Evolutionary conservation across 2,797 vertebrate genomes (phyloP).

Genomic region (Paedocypris micromegethes): DNA sequence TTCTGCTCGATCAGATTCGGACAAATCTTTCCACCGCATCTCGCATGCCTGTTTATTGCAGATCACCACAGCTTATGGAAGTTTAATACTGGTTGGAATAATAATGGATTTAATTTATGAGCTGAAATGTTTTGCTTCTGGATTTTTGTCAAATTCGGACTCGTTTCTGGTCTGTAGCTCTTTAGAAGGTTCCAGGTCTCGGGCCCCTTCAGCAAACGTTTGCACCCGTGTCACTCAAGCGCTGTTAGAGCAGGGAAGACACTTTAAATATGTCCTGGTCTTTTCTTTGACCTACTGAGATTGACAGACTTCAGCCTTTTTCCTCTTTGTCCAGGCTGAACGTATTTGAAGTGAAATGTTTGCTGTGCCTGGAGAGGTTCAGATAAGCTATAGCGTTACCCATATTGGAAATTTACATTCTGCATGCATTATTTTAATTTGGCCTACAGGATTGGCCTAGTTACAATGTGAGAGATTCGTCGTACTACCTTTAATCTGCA

Average conservation of each 20-base stretch:
- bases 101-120: too few relatives aligned
- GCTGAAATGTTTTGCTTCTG: not conserved
- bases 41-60: constrained; percentile 18
- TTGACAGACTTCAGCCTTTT: constrained; percentile 57
- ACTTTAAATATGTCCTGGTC: constrained; percentile 59
- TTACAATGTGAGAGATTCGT: too few relatives aligned
- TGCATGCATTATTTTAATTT: too few relatives aligned
- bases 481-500: too few relatives aligned
- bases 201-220: constrained; percentile 22
- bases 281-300: constrained; percentile 55
- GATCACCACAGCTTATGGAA: constrained; percentile 10
- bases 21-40: constrained; percentile 42
- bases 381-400: constrained; percentile 47
- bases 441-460: too few relatives aligned
- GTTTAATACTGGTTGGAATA: constrained; percentile 15
- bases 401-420: not conserved
- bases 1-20: constrained; percentile 47
- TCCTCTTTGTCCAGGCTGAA: constrained; percentile 54
- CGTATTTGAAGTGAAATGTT: constrained; percentile 62
- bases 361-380: constrained; percentile 54
- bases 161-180: constrained; percentile 39
- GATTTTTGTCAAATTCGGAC: constrained; percentile 38
- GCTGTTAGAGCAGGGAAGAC: constrained; percentile 43
- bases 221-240: constrained; percentile 37
- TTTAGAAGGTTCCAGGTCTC: constrained; percentile 58